Percentiles rank a stretch among this genome's conserved stretches.
Conservation (phyloP, 1,140 invertebrate genomes). For the Drosophila orosa region DNA sequence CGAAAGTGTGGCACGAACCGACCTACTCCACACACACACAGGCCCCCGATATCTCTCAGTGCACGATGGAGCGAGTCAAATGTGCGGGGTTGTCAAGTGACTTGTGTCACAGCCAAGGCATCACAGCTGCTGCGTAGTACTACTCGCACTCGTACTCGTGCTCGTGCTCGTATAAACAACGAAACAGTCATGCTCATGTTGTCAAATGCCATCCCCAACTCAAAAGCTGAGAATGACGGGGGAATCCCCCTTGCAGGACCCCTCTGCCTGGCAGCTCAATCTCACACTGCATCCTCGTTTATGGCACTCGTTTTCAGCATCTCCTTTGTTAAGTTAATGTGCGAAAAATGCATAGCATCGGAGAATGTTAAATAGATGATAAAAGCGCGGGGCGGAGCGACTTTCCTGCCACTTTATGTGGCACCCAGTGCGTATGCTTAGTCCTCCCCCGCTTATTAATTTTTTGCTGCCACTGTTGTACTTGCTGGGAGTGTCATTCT, state of each 20-base stretch:
- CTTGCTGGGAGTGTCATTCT: slow-evolving; percentile 41
- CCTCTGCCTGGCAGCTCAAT: slow-evolving; percentile 35
- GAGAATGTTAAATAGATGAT: slow-evolving; percentile 68
- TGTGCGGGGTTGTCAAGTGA: slow-evolving; percentile 41
- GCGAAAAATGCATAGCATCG: slow-evolving; percentile 73
- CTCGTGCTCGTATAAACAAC: slow-evolving; percentile 35
- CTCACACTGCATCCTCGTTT: slow-evolving; percentile 57
- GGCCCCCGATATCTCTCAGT: slow-evolving; percentile 25
- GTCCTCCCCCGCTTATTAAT: slow-evolving; percentile 45
- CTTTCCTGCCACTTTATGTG: slow-evolving; percentile 32
- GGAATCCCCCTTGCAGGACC: not conserved
- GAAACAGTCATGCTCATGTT: slow-evolving; percentile 52
- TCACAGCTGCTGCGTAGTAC: slow-evolving; percentile 30
- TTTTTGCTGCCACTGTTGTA: slow-evolving; percentile 25
- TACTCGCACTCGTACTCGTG: slow-evolving; percentile 10
- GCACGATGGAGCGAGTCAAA: slow-evolving; percentile 24
- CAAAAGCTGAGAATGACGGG: not conserved
- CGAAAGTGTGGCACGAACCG: slow-evolving; percentile 9
- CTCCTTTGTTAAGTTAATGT: slow-evolving; percentile 67
- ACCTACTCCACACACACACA: not conserved
- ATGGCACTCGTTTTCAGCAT: slow-evolving; percentile 36
- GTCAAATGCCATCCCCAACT: slow-evolving; percentile 30
- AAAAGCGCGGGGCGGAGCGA: slow-evolving; percentile 23
- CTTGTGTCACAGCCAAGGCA: slow-evolving; percentile 40
- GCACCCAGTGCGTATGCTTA: slow-evolving; percentile 56